Base-by-base conservation (phyloP, 2,888 invertebrate species). In the Catocala sponsa region DNA sequence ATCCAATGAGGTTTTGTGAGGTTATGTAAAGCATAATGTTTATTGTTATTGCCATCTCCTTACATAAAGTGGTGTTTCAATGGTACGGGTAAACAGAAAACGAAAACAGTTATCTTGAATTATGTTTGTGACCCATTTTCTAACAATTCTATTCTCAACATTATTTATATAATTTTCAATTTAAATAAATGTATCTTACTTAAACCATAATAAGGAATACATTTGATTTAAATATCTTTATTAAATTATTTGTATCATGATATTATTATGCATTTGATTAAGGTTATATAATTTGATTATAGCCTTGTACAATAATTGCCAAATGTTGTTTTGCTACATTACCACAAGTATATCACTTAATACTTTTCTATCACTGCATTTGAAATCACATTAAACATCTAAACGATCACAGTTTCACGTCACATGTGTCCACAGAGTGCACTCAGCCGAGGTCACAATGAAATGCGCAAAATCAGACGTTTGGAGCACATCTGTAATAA, bases 311-410 rank as follows among this genome's bases (percentile, higher is more conserved):
- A 44, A 15, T 1, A 13, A 46, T 59, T 62, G 51, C 47, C 49
- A 68, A 44, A 33, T 32, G 49, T 54, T 58, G 48, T 73, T 64
- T 63, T 68, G 59, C 68, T 76, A 77, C 68, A 44, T 72, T 74
- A 78, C 76, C 70, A 57, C 62, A 60, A 44, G 58, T 38, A 32
- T 63, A 70, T 67, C 74, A 74, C 73, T 71, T 57, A 70, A 76
- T 68, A 61, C 68, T 68, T 67, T 68, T 70, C 68, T 67, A 74
- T 65, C 67, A 68, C 70, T 65, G 11, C 13, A 66, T 49, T 54
- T 43, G 43, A 57, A 50, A 66, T 57, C 71, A 68, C 64, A 65
- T 33, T 61, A 11, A 58, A 65, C 63, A 65, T 62, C 25, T 46
- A 38, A 63, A 58, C 57, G 41, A 61, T 53, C 72, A 77, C 75